Percentiles rank a stretch among this genome's conserved stretches.
phyloP scores from a whole-genome alignment of 53 echinoderm and acorn worm genomes.

The Hippasteria phrygiana region DNA sequence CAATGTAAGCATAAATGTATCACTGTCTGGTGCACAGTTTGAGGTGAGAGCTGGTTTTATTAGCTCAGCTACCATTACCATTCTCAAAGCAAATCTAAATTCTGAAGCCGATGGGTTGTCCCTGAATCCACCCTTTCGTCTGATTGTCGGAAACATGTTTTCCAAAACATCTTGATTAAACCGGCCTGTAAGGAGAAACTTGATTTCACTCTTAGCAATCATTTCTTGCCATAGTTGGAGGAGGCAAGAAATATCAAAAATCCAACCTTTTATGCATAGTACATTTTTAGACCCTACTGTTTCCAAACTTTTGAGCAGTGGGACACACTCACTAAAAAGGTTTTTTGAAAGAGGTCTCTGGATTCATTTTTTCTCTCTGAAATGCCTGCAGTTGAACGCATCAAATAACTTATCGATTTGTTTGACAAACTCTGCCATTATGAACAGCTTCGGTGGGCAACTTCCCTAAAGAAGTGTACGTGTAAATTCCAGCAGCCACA shows the following conservation, averaged over 20 bases:
- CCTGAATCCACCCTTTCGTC: constrained; percentile 41
- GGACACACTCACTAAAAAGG: not conserved
- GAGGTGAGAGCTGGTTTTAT: too few species aligned
- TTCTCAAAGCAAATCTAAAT: constrained; percentile 58
- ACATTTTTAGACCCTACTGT: constrained; percentile 37
- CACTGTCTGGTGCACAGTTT: too few species aligned
- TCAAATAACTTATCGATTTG: constrained; percentile 70
- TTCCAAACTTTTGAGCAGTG: constrained; percentile 42
- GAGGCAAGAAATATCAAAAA: not conserved
- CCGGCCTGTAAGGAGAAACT: constrained; percentile 1
- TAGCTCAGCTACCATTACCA: constrained; percentile 68
- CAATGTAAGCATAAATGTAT: too few species aligned
- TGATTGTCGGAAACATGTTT: constrained; percentile 19
- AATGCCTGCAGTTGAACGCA: constrained; percentile 54
- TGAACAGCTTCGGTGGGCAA: constrained; percentile 48
- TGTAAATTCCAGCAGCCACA: too few species aligned
- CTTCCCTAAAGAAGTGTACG: constrained; percentile 15
- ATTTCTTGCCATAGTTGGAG: constrained; percentile 15
- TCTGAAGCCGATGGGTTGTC: constrained; percentile 63
- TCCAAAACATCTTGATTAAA: constrained; percentile 22
- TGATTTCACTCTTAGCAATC: not conserved
- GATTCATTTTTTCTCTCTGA: constrained; percentile 52
- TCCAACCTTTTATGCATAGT: constrained; percentile 48
- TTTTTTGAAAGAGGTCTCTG: not conserved
- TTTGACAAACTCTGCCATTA: constrained; percentile 52